phyloP scores from a whole-genome alignment of 2,797 vertebrate species.

The Thaleichthys pacificus region DNA sequence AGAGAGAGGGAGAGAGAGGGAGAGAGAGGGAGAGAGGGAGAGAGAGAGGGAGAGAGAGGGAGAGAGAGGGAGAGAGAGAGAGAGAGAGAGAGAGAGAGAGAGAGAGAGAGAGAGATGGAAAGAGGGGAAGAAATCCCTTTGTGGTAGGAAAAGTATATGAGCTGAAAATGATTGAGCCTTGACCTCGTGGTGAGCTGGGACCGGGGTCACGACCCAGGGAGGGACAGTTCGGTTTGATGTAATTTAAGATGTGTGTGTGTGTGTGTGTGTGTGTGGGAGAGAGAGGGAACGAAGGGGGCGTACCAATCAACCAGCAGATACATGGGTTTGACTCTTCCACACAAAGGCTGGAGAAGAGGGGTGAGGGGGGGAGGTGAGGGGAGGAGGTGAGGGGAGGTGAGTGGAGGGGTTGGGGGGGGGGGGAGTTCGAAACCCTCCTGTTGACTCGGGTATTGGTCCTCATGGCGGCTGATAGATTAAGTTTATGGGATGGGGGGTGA shows the following conservation, averaged over 20 bases:
- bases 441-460: conserved; percentile 3
- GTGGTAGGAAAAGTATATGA: conserved; percentile 28
- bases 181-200: conserved; percentile 36
- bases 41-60: conserved; percentile 17
- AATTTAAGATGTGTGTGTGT: conserved; percentile 37
- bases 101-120: conserved; percentile 15
- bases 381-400: conserved; percentile 2
- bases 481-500: conserved; percentile 2
- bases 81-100: neutral
- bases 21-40: conserved; percentile 10
- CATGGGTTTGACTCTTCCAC: neutral
- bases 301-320: neutral
- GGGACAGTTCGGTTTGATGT: conserved; percentile 32
- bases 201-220: conserved; percentile 25
- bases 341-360: neutral
- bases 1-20: too few relatives aligned
- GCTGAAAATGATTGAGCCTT: conserved; percentile 49
- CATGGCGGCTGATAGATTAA: conserved; percentile 18
- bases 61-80: too few relatives aligned
- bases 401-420: neutral
- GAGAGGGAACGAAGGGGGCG: neutral
- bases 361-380: neutral
- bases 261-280: conserved; percentile 23
- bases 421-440: conserved; percentile 3
- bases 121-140: conserved; percentile 30